Base-by-base conservation (phyloP, 37 sponge, comb jelly and placozoan species). In the Oscarella lobularis region DNA sequence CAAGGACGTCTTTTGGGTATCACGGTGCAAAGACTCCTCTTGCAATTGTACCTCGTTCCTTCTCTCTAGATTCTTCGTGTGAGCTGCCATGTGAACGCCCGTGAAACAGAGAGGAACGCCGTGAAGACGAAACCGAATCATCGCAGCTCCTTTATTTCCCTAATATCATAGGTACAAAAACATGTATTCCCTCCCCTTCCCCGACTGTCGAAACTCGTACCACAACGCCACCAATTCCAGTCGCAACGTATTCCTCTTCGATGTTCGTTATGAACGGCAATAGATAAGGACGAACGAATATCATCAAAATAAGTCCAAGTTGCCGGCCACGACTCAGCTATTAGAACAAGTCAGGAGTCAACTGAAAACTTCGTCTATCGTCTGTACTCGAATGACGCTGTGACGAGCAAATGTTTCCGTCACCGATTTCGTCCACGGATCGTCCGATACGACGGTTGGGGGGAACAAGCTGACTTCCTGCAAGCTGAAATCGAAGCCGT, bases 81-180 rank as follows among this genome's bases (percentile, higher is more conserved):
- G 60, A 27, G 60, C 60, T 27, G 14, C 20, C 60, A 48, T 9
- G 20, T 48, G 60, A 48, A 9, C 20, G 9, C 60, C 60, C 60
- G 20, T 20, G 20, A 48, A 27, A 20, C 60, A 48, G 20, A 48
- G 9, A 20, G 14, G 9, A 9, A 27, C 20, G 60, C 60, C 60
- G 20, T 48, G 20, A 20, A 48, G 60, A 48, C 60, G 60, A 48
- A 48, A 48, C 9, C 60, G 60, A 48, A 48, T 48, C 14, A 48
- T 48, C 20, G 60, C 60, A 48, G 60, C 60, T 27, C 60, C 60
- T 48, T 48, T 48, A 20, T 48, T 48, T 48, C 60, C 60, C 60
- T 48, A 20, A n/a, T n/a, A n/a, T n/a, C 60, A 48, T 48, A 27
- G 60, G 9, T 48, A 27, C 60, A 48, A 48, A 48, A 48, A 48